Base-by-base conservation (phyloP, 2,797 vertebrate genomes). In the Sternarchorhynchus goeldii region DNA sequence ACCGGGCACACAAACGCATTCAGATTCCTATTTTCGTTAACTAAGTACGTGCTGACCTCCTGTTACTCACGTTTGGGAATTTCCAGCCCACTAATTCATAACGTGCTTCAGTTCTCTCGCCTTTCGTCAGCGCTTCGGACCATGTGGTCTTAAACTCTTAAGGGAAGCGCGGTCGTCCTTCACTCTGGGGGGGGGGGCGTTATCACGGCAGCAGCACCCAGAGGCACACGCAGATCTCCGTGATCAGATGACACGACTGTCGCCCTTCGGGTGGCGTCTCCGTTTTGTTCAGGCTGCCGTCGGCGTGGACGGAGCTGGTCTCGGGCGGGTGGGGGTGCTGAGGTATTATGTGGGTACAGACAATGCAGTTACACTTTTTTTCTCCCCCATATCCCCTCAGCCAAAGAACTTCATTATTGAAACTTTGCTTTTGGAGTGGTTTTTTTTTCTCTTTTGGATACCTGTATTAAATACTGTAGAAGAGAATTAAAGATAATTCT, bases 61-160 rank as follows among this genome's bases (percentile, higher is more conserved):
- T 17, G 31, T 34, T 34, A 18, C 6, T 64, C 14, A 4, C 45
- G 45, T 50, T 2, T 50, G 45, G 45, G 45, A 50, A 50, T 50
- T 14, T 50, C 34, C 25, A 7, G 4, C 34, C 34, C 34, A 4
- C 34, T 36, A 14, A 10, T 50, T 50, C 45, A 50, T 14, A 50
- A 50, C 10, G 12, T 12, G 14, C 10, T 12, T 50, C 45, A 3
- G 8, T 50, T 50, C 10, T 50, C 45, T 50, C 45, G 45, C 7
- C 10, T 50, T 14, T 50, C 14, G 34, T 4, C 34, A 36, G 34
- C 4, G 6, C 34, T 7, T 36, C 34, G 6, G 34, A 36, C 34
- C 34, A 36, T 50, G 45, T 50, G 10, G 45, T 50, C 82, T 78
- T 78, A 66, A 56, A 76, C 67, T 76, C 60, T 74, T 53, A 62